Conservation (phyloP, 2,888 invertebrate genomes). For the Andrena flavipes region DNA sequence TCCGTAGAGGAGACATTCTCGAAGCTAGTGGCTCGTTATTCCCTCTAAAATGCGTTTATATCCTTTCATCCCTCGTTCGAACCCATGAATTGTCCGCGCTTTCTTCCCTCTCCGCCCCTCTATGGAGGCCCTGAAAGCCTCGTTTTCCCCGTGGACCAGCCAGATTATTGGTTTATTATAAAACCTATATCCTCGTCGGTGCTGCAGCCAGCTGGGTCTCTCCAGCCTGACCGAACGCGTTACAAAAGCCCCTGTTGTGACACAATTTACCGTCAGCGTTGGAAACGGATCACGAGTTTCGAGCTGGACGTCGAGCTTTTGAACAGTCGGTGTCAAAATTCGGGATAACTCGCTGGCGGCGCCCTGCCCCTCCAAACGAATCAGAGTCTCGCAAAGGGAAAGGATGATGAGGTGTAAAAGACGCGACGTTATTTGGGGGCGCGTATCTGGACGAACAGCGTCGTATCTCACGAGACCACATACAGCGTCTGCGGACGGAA, state of each 20-base stretch:
- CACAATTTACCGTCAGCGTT: constrained; percentile 8
- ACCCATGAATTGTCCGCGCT: constrained; percentile 51
- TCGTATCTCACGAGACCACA: constrained; percentile 1
- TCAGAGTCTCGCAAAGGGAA: constrained; percentile 5
- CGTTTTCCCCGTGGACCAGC: constrained; percentile 55
- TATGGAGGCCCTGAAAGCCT: constrained; percentile 59
- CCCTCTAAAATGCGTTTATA: constrained; percentile 65
- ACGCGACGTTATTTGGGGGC: not conserved
- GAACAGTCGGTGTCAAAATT: not conserved
- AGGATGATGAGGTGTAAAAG: not conserved
- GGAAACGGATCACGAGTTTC: not conserved
- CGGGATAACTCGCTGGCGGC: not conserved
- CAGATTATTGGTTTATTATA: constrained; percentile 75
- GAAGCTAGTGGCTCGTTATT: constrained; percentile 59
- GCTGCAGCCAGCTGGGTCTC: constrained; percentile 45
- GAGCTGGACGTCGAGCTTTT: not conserved
- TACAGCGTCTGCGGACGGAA: constrained; percentile 6
- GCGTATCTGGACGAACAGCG: not conserved
- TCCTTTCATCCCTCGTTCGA: constrained; percentile 58
- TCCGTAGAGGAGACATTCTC: constrained; percentile 16
- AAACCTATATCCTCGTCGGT: constrained; percentile 66
- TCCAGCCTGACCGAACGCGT: constrained; percentile 36
- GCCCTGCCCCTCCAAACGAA: not conserved
- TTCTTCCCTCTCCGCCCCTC: constrained; percentile 27
- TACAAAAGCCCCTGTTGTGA: constrained; percentile 33